Conservation (phyloP, 1,140 invertebrate genomes). For the Goniozus legneri region DNA sequence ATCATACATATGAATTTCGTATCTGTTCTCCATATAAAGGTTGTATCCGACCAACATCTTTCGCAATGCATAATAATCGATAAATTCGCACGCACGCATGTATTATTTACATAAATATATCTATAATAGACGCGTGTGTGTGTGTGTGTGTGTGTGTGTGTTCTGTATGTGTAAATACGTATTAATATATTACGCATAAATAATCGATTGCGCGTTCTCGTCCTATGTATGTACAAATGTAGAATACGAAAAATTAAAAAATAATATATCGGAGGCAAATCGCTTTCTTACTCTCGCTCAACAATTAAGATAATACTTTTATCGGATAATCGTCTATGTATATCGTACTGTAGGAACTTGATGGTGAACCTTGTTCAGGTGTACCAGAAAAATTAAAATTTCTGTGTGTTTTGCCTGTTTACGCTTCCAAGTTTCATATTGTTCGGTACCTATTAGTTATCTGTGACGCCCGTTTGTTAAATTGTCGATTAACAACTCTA, state of each 20-base stretch:
- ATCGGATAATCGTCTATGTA: slow-evolving; percentile 35
- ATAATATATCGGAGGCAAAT: slow-evolving; percentile 27
- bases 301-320: slow-evolving; percentile 33
- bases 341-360: slow-evolving; percentile 49
- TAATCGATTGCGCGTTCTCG: slow-evolving; percentile 43
- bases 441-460: neutral
- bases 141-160: slow-evolving; percentile 23
- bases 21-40: slow-evolving; percentile 27
- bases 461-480: too few species aligned
- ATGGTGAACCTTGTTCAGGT: slow-evolving; percentile 37
- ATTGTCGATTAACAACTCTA: too few species aligned
- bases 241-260: slow-evolving; percentile 41
- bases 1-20: too few species aligned
- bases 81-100: slow-evolving; percentile 43
- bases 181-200: slow-evolving; percentile 41
- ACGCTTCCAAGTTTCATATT: too few species aligned
- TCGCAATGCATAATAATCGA: slow-evolving; percentile 45
- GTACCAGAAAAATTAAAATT: slow-evolving; percentile 32
- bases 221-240: slow-evolving; percentile 40
- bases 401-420: too few species aligned
- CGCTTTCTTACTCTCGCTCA: slow-evolving; percentile 4
- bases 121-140: slow-evolving; percentile 7
- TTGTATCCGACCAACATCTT: slow-evolving; percentile 47
- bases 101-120: slow-evolving; percentile 7
- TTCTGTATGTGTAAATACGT: slow-evolving; percentile 11